Base-by-base conservation (phyloP, 2,113 vertebrate genomes). In the Stigmatopora argus region DNA sequence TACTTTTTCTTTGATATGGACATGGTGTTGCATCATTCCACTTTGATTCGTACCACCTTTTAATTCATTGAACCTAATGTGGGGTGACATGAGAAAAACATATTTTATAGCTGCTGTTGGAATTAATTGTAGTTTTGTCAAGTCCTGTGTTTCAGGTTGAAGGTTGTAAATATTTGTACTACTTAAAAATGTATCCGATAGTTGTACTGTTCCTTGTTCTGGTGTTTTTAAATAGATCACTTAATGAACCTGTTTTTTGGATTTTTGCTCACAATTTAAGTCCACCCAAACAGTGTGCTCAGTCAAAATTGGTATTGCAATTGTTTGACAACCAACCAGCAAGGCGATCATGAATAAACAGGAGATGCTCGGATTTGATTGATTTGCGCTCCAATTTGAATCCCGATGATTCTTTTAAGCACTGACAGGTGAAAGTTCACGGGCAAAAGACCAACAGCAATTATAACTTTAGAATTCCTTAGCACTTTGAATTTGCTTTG, bases 221-320 rank as follows among this genome's bases (percentile, higher is more conserved):
- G 56, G 21, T 87, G 77, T 78, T 60, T 83, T 80, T 86, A 87
- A 87, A 87, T 56, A 64, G 64, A 62, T 62, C 31, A 70, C 19
- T 64, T 38, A 60, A 49, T 70, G 14, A 65, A 70, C 2, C 55
- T 19, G 9, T 59, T 62, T 59, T 31, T 2, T 14, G 55, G 51
- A 12, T 15, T 60, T 62, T 45, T 45, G n/a, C 14, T 10, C 21
- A 21, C n/a, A 21, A 44, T 38, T 59, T 44, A 35, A 18, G 7
- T 23, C 7, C 38, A 23, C 19, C 18, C 11, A 38, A 18, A 59
- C 21, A 26, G 11, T 53, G 13, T 11, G 12, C 52, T 52, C 49
- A 13, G 52, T 53, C 13, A 12, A 23, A 11, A 23, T 7, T 6
- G 5, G 13, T 14, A 2, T 15, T 55, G 53, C 13, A 56, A 31